Base-by-base conservation (phyloP, 1,140 invertebrate genomes). In the Homarus americanus region DNA sequence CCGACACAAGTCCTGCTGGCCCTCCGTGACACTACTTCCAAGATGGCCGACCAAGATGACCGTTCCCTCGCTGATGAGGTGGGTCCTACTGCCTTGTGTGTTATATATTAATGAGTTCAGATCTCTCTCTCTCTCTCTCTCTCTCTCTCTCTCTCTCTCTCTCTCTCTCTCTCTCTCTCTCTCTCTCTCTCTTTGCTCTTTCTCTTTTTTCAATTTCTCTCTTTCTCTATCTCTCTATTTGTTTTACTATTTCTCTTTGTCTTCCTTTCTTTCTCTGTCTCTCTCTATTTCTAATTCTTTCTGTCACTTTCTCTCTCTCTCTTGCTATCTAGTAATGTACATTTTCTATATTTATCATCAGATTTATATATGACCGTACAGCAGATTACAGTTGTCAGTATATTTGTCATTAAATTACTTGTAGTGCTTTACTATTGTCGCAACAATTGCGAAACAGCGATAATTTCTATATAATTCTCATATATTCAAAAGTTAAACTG, bases 11-110 rank as follows among this genome's bases (percentile, higher is more conserved):
- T 0, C 12, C 20, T 0, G 12, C 58, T 63, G 7, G 66, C 76
- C 20, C 20, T n/a, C 76, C 20, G 1, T 28, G 24, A 7, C 38
- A 78, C 38, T 53, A 63, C 32, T 34, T 38, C 36, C 53, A 63
- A 63, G 79, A 36, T 36, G 63, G 79, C n/a, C 49, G 49, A n/a
- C 41, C 41, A 82, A 63, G 15, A 82, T 82, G 53, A 82, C 53
- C 5, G 32, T 28, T 82, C 10, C 53, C 17, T 32, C n/a, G n/a
- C n/a, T 63, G 15, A 15, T 63, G 36, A 24, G 79, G 49, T 82
- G 17, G 24, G 32, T 38, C 12, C 32, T 34, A 0, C 24, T 53
- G n/a, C 3, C 3, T 38, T 44, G 34, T 78, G 7, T 49, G 44
- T 10, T 49, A 17, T 49, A 10, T 49, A 0, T 2, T 0, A 49